Evolutionary conservation across 2,113 vertebrate genomes (phyloP), one percentile per base, ranked within the genome.

Genomic region (Macquaria ambigua): DNA sequence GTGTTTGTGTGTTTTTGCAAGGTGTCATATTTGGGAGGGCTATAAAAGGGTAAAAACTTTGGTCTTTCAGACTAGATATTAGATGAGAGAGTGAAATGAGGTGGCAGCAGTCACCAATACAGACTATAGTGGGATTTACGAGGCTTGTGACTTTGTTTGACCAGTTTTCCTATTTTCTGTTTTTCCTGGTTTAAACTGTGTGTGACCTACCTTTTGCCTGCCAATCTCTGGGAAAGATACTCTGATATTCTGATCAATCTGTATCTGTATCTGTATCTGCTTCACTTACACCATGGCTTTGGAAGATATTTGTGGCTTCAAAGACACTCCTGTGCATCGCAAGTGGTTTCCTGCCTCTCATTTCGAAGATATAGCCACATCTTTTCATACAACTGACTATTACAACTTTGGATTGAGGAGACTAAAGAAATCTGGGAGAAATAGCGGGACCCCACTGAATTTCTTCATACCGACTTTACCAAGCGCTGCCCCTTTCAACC

Each of bases 291-390:
- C 5, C 50, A 94, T 97, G 97, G 97, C 96, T 90, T 93, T 97
- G 82, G 95, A 97, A 88, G 95, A 97, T 43, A 85, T 97, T 31
- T 96, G 96, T 84, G 78, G 92, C 25, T 93, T 93, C 55, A 86
- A 84, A 31, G 43, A 90, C 15, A 86, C 31, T 0, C 63, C 52
- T 3, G 1, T n/a, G 34, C 68, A 39, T 37, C 63, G 37, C 2
- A 80, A 82, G 15, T 79, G 77, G 79, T 88, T 86, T 50, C 75
- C 87, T 72, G 77, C 76, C 68, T 79, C 74, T 58, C 21, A 59
- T 69, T 67, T 87, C 8, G 88, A 68, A 84, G 79, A 87, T 14
- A 28, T n/a, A 71, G 41, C 70, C 31, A 79, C 75, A 48, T 75
- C 55, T 52, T 28, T 70, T 58, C 3, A 75, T 53, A 56, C 20